Evolutionary conservation across 2,888 invertebrate species (phyloP).

Genomic region (Apamea crenata): DNA sequence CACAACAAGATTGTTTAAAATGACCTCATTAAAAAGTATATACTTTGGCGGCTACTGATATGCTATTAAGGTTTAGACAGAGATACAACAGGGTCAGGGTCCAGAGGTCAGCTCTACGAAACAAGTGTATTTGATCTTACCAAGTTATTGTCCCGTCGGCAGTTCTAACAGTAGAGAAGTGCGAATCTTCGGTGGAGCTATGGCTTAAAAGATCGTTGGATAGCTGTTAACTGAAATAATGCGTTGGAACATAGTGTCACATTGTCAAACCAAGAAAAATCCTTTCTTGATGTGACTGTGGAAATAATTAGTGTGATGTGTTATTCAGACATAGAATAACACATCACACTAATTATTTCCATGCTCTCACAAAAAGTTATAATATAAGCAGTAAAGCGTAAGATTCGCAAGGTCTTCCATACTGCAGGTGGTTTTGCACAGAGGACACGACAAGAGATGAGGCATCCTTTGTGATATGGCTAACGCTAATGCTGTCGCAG

Average conservation of each 20-base stretch:
- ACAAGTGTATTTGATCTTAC: constrained; percentile 26
- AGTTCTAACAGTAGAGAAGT: constrained; percentile 46
- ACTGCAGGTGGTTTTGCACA: not conserved
- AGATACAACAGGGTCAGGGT: not conserved
- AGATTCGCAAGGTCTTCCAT: not conserved
- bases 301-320: no score
- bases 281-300: constrained; percentile 35
- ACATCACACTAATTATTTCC: not conserved
- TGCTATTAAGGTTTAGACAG: not conserved
- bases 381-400: not conserved
- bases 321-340: no score
- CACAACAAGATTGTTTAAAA: not conserved
- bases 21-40: not conserved
- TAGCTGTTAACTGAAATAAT: constrained; percentile 59
- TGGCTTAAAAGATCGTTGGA: constrained; percentile 33
- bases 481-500: no score
- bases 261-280: no score
- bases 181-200: constrained; percentile 43
- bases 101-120: not conserved
- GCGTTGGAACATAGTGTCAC: constrained; percentile 49
- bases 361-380: constrained; percentile 41
- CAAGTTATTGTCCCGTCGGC: constrained; percentile 32
- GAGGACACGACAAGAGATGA: not conserved
- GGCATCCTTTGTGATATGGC: no score
- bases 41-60: not conserved